Evolutionary conservation across 2,797 vertebrate genomes (phyloP), one percentile per base, ranked within the genome.

Genomic region (Telmatherina bonti): DNA sequence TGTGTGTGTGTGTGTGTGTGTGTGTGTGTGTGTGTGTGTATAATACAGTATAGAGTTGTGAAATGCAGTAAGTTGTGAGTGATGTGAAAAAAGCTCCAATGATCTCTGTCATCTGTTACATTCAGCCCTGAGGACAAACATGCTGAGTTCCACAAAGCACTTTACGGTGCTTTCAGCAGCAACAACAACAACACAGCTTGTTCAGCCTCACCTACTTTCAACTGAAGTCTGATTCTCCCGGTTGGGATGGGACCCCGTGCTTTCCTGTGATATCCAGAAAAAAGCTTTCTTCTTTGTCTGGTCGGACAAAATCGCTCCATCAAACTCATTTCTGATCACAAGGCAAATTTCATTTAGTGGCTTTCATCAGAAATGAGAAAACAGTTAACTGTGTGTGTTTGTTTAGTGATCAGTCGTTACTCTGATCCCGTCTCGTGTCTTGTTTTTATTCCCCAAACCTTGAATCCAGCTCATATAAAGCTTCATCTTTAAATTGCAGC

Each of bases 41-140:
- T 10, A 62, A 72, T 68, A 71, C 76, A 65, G 60, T 67, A 43
- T 75, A 60, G 63, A 77, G 77, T 70, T 60, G 79, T 74, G 58
- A 84, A 85, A 84, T 76, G 64, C 31, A 82, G 73, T 74, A 74
- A 77, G 64, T 82, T 87, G 47, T 86, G 79, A 84, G 47, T 83
- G 81, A 89, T 85, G 82, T 77, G 67, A 70, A 81, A 76, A 83
- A 86, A 74, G 57, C 87, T 79, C 69, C 70, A 79, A 85, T 76
- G 83, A 90, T 89, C 83, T 87, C 77, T 85, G 84, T 90, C 89
- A 86, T 90, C 83, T 88, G 85, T 87, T 88, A 85, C 91, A 78
- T 85, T 85, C 72, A 89, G 90, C 86, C 90, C 86, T 0, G 85
- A 88, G 90, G 90, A 86, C 84, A 90, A 90, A 88, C 87, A 87